Evolutionary conservation across 2,888 invertebrate species (phyloP).

Genomic region (Hetaerina titia): DNA sequence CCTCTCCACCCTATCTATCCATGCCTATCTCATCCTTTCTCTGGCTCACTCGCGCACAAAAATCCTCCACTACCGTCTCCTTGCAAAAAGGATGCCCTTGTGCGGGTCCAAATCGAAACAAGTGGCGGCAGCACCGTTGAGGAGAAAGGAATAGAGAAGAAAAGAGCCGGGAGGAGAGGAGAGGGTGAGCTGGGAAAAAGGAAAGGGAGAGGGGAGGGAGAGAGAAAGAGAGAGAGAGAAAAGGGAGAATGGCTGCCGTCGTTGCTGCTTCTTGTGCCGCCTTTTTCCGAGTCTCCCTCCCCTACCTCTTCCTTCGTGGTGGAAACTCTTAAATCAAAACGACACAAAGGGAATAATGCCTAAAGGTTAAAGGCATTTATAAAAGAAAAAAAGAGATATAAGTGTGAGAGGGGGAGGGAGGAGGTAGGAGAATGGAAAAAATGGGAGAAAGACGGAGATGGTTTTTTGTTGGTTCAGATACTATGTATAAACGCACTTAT

Average conservation of each 20-base stretch:
- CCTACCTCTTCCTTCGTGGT: not conserved
- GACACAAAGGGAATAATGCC: conserved; percentile 21
- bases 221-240: not conserved
- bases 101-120: conserved; percentile 39
- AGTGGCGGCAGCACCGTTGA: not conserved
- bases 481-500: not conserved
- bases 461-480: not conserved
- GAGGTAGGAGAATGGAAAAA: not conserved
- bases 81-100: not conserved
- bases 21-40: not conserved
- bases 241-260: not conserved
- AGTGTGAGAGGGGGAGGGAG: not conserved
- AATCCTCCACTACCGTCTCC: not conserved
- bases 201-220: not conserved
- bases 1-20: not conserved
- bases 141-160: not conserved
- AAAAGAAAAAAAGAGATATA: not conserved
- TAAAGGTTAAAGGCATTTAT: conserved; percentile 9
- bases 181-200: not conserved
- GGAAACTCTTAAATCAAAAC: not conserved
- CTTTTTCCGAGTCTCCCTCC: not conserved
- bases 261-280: not conserved
- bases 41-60: not conserved
- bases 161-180: not conserved
- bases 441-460: not conserved